These are phyloP conservation scores for Equus quagga DNA, from an alignment of 2,113 vertebrate genomes.

Conservation along the genomic window DNA sequence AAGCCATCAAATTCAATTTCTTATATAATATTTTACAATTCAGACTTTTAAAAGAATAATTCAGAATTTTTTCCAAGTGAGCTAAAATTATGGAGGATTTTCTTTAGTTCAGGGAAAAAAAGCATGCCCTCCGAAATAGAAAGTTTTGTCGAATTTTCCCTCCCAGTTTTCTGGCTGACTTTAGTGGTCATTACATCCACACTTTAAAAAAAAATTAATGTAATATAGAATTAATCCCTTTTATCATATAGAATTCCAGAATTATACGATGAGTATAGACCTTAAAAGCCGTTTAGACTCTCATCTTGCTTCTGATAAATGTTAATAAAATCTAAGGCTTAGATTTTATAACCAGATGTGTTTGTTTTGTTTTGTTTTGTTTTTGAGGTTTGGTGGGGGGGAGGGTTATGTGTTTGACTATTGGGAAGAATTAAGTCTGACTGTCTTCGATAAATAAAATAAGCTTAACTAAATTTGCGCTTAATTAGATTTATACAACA, in stretches of 20 bases:
- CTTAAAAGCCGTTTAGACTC: background rate
- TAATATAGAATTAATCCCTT: slow-evolving; percentile 22
- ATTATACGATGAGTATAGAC: background rate
- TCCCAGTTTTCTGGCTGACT: background rate
- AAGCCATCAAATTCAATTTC: slow-evolving; percentile 18
- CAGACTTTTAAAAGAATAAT: slow-evolving; percentile 10
- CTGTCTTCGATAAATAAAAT: slow-evolving; percentile 22
- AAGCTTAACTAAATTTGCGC: slow-evolving; percentile 42
- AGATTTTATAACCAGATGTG: background rate
- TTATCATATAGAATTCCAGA: background rate
- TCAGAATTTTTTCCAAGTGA: slow-evolving; percentile 27
- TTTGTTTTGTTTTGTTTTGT: background rate
- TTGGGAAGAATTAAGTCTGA: slow-evolving; percentile 1
- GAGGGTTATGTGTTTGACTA: background rate
- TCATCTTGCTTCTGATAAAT: background rate
- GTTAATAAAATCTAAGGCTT: background rate
- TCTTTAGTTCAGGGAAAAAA: background rate
- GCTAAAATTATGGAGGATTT: slow-evolving; percentile 14
- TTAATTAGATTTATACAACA: slow-evolving; percentile 47
- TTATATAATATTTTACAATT: slow-evolving; percentile 44
- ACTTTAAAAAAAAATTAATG: background rate
- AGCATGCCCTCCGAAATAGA: background rate
- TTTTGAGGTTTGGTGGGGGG: background rate
- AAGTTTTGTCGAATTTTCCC: slow-evolving; percentile 31
- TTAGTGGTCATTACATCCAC: background rate